These are phyloP conservation scores for Perdix hodgsoniae DNA, from an alignment of 2,797 vertebrate genomes.

Conservation along the genomic window DNA sequence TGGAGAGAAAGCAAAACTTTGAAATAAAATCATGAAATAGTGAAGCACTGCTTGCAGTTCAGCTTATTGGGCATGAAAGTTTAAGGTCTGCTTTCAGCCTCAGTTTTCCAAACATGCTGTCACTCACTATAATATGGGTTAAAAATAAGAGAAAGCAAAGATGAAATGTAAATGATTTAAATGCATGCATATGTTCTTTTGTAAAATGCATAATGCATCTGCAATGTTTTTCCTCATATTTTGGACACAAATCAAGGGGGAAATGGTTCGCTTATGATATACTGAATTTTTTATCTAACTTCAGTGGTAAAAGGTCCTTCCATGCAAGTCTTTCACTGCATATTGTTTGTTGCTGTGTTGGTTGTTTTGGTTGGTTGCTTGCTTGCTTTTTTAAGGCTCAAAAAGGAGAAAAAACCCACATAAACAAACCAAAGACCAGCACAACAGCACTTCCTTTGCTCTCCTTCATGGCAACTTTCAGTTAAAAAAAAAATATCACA, in stretches of 20 bases:
- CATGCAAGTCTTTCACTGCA: constrained; percentile 4
- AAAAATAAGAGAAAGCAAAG: constrained; percentile 72
- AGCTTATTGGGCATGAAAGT: constrained; percentile 70
- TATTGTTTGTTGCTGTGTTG: background rate
- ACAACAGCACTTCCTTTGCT: background rate
- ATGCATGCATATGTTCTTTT: constrained; percentile 71
- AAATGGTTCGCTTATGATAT: constrained; percentile 63
- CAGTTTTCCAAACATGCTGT: constrained; percentile 40
- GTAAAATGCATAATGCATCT: constrained; percentile 75
- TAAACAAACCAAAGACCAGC: background rate
- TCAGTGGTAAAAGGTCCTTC: constrained; percentile 33
- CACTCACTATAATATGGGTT: constrained; percentile 35
- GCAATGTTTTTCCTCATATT: constrained; percentile 63
- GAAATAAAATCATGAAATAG: constrained; percentile 40
- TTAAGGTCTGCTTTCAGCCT: constrained; percentile 69
- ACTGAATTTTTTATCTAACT: constrained; percentile 69
- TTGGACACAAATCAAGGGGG: constrained; percentile 73
- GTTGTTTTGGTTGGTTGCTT: background rate
- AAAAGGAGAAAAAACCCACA: background rate
- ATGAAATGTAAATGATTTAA: constrained; percentile 77
- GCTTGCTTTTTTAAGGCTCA: background rate
- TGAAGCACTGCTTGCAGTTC: constrained; percentile 43
- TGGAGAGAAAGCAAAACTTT: constrained; percentile 33
- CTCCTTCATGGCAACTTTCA: background rate
- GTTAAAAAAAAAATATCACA: background rate